Percentiles rank a stretch among this genome's conserved stretches.
phyloP scores from a whole-genome alignment of 2,113 vertebrate genomes.

The Castor canadensis region DNA sequence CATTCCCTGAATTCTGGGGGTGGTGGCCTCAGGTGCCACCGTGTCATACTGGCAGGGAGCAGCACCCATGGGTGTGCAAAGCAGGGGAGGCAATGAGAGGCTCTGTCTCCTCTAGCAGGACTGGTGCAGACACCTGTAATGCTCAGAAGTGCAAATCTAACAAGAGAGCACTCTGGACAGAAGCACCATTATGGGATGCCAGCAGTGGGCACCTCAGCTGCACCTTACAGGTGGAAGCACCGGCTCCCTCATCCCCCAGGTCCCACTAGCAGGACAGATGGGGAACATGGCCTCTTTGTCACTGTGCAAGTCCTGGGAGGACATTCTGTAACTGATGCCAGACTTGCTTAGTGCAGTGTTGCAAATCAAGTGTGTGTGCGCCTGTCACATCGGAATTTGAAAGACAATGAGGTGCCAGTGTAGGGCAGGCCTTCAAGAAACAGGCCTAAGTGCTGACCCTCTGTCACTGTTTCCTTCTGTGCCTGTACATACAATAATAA shows the following conservation, averaged over 20 bases:
- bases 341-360: accelerated
- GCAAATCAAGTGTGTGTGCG: background rate
- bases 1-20: background rate
- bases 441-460: background rate
- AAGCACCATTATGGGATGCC: background rate
- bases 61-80: background rate
- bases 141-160: background rate
- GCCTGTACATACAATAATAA: background rate
- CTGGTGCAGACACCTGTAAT: too few species aligned
- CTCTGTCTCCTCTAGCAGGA: background rate
- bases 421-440: background rate
- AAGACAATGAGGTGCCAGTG: accelerated
- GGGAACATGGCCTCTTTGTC: too few species aligned
- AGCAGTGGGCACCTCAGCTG: background rate
- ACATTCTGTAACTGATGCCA: background rate
- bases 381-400: too few species aligned
- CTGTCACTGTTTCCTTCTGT: background rate
- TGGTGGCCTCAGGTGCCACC: background rate
- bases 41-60: background rate
- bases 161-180: background rate
- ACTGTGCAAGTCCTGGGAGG: background rate
- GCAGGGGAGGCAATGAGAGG: background rate
- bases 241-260: background rate
- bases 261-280: background rate
- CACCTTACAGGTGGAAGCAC: too few species aligned